Conservation (phyloP, 1,140 invertebrate species). For the Popillia japonica region DNA sequence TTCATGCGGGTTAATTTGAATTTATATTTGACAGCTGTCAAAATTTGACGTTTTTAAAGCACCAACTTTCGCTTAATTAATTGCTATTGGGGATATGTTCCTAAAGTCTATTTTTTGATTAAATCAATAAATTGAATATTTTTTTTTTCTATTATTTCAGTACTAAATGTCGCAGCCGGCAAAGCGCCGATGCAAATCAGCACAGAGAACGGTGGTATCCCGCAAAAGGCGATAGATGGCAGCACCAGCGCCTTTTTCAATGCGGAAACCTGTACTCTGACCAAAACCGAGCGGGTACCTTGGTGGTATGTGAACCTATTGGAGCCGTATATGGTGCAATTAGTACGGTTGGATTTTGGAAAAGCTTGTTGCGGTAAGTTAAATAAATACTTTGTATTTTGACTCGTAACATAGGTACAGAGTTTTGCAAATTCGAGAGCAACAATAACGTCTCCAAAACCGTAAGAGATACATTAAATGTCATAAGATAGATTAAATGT, state of each 20-base stretch:
- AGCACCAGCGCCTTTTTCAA: conserved; percentile 85
- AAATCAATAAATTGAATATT: too few species aligned
- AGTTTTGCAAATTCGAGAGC: too few species aligned
- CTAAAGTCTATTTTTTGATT: too few species aligned
- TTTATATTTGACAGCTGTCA: too few species aligned
- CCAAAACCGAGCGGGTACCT: conserved; percentile 80
- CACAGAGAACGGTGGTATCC: conserved; percentile 82
- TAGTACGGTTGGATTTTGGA: conserved; percentile 91
- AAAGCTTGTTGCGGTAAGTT: conserved; percentile 89
- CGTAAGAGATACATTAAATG: too few species aligned
- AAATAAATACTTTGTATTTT: too few species aligned
- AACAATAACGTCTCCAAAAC: too few species aligned
- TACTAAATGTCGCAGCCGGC: conserved; percentile 93
- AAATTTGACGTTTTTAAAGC: not conserved
- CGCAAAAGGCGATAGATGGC: conserved; percentile 90
- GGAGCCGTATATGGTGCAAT: conserved; percentile 94
- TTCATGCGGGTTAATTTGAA: not conserved
- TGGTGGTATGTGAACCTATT: conserved; percentile 97
- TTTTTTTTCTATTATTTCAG: conserved; percentile 71
- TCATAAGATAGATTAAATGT: too few species aligned
- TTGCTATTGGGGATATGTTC: not conserved
- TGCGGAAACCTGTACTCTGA: conserved; percentile 86
- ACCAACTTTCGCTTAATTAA: not conserved
- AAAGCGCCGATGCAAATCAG: conserved; percentile 96
- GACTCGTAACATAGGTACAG: too few species aligned